Base-by-base conservation (phyloP, 2,113 vertebrate species). In the Pomatostomus ruficeps region DNA sequence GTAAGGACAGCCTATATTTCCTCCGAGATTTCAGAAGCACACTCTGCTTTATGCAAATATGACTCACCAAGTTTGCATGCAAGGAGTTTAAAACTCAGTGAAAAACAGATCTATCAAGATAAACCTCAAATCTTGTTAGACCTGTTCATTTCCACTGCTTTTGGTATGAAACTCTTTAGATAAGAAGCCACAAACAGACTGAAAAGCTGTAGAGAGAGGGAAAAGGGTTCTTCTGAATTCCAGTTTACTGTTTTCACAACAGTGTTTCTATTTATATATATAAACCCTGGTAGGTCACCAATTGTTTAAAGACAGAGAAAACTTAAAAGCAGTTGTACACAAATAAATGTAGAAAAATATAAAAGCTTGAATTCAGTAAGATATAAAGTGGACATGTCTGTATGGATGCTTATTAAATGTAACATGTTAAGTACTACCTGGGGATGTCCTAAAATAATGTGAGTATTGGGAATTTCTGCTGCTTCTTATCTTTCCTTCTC, bases 81-180 rank as follows among this genome's bases (percentile, higher is more conserved):
- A 51, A 73, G 20, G 40, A 75, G 43, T 52, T 80, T 61, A 73
- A 80, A 91, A 42, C 26, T 86, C 65, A 42, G n/a, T 48, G 36
- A 83, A 42, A 33, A 68, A 25, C 18, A 76, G 88, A 93, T 88
- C 63, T 67, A 42, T 62, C 0, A 1, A 95, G 71, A 93, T 94
- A 93, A 96, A 90, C 31, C 48, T 55, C 36, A 51, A 67, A 88
- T 91, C 75, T 58, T 80, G 93, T 79, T 89, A 58, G 63, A 91
- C 88, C 89, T 91, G 88, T 96, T 94, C 94, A 45, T 55, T 89
- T 66, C 71, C 29, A 48, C 35, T 73, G 35, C 7, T 82, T 89
- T 68, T 89, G 31, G 49, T 36, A 36, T 11, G 9, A 62, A 88
- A 61, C 54, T 70, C 14, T 82, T 55, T 42, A 80, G 33, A 54